Conservation (phyloP, 2,888 invertebrate species). For the Capitulum mitella region DNA sequence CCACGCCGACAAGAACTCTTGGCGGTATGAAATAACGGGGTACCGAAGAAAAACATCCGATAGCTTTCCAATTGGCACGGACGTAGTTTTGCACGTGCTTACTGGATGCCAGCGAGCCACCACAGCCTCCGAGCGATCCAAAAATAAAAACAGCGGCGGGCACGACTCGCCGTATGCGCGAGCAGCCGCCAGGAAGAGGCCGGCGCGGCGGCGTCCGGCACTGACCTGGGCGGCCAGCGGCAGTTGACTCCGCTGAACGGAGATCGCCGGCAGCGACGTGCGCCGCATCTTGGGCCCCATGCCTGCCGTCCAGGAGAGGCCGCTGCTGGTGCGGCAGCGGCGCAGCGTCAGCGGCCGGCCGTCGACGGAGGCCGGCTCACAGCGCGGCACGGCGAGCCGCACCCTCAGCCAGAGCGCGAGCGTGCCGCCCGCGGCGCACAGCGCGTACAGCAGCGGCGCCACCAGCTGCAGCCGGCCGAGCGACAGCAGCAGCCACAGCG, state of each 20-base stretch:
- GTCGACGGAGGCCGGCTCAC: background rate
- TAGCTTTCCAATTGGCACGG: no score
- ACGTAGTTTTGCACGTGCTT: no score
- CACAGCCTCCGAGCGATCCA: no score
- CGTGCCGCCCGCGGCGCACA: background rate
- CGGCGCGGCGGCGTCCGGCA: no score
- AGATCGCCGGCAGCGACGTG: constrained; percentile 44
- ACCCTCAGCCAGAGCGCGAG: background rate
- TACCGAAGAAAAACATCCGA: no score
- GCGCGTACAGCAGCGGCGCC: constrained; percentile 33
- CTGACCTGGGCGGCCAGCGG: background rate
- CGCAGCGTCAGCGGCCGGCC: background rate
- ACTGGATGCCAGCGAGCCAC: no score
- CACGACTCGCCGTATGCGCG: no score
- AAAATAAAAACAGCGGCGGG: no score
- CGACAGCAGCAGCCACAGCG: constrained; percentile 43
- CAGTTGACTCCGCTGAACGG: constrained; percentile 31
- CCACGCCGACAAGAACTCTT: no score
- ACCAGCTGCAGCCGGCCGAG: constrained; percentile 42
- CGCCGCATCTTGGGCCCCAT: constrained; percentile 40
- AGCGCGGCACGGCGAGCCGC: background rate
- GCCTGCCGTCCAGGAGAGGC: constrained; percentile 37
- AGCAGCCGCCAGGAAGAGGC: no score
- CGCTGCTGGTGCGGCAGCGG: constrained; percentile 34
- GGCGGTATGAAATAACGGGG: no score